Evolutionary conservation across 2,797 vertebrate species (phyloP), one percentile per base, ranked within the genome.

Genomic region (Hyperoplus lanceolatus): DNA sequence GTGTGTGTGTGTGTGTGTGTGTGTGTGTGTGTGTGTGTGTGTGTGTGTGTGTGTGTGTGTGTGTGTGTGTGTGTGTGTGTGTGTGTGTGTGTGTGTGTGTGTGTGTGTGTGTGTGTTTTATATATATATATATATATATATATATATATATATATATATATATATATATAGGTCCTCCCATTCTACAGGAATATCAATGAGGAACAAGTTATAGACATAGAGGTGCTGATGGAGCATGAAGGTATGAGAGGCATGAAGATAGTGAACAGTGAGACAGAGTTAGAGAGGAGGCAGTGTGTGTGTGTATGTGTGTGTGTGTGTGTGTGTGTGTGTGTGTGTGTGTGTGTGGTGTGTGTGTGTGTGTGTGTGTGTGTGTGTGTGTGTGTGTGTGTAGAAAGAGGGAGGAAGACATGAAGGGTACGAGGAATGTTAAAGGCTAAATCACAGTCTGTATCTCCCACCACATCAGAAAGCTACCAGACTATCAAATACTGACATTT

Each of bases 141-240:
- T n/a, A n/a, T n/a, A n/a, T n/a, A n/a, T n/a, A 3, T 29, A 3
- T 29, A 3, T 29, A 3, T 29, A 29, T 21, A 21, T 21, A 21
- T 21, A 29, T 29, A 29, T 3, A 21, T 59, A 70, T 72, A 84
- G 63, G 66, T 64, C 59, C 78, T 54, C 60, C 1, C 5, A 69
- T 56, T 65, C 71, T 70, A 58, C 38, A 68, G 53, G 73, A 82
- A 81, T 84, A 85, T 74, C 67, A 87, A 75, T 77, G 73, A 85
- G 75, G 53, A 42, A 50, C 18, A 13, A 46, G 62, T 49, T 69
- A 38, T 46, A 55, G 43, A 46, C 4, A 56, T 7, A 68, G 8
- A 41, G 10, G 70, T 18, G 8, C 12, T 6, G 18, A 11, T n/a
- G 11, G 21, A n/a, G 75, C 39, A 29, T 4, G 21, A 67, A 46